Evolutionary conservation across 1,140 invertebrate genomes (phyloP).

Genomic region (Drosophila hydei): DNA sequence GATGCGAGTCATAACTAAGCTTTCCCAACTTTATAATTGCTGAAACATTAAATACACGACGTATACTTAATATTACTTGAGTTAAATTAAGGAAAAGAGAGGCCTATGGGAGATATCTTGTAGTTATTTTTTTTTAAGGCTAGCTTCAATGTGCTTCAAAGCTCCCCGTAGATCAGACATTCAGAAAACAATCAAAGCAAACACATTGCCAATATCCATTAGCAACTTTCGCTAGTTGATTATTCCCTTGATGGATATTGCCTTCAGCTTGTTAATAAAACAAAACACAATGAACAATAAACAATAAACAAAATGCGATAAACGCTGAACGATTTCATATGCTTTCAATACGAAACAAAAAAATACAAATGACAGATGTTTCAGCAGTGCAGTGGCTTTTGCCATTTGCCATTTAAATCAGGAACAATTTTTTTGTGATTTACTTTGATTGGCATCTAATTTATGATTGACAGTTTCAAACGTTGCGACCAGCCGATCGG

Average conservation of each 20-base stretch:
- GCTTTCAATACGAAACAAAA: slow-evolving; percentile 25
- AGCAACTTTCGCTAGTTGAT: slow-evolving; percentile 1
- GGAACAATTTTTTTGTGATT: slow-evolving; percentile 68
- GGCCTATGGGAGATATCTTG: background rate
- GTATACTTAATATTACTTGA: slow-evolving; percentile 34
- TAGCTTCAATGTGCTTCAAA: no score
- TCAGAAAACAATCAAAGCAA: background rate
- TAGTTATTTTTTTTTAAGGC: background rate
- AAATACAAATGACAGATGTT: slow-evolving; percentile 32
- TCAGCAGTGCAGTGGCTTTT: slow-evolving; percentile 21
- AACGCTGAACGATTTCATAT: slow-evolving; percentile 54
- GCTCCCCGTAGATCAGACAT: background rate
- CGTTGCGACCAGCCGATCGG: slow-evolving; percentile 38
- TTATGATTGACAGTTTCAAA: slow-evolving; percentile 81
- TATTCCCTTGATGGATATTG: slow-evolving; percentile 18
- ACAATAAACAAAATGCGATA: slow-evolving; percentile 1
- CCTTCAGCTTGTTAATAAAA: slow-evolving; percentile 11
- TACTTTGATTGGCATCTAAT: slow-evolving; percentile 77
- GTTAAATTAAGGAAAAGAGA: background rate
- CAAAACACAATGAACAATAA: slow-evolving; percentile 9
- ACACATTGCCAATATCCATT: slow-evolving; percentile 6
- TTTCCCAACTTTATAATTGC: slow-evolving; percentile 28
- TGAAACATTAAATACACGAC: slow-evolving; percentile 26
- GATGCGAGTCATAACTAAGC: slow-evolving; percentile 24
- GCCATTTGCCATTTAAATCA: slow-evolving; percentile 66